Base-by-base conservation (phyloP, 2,113 vertebrate species). In the Ctenodactylus gundi region DNA sequence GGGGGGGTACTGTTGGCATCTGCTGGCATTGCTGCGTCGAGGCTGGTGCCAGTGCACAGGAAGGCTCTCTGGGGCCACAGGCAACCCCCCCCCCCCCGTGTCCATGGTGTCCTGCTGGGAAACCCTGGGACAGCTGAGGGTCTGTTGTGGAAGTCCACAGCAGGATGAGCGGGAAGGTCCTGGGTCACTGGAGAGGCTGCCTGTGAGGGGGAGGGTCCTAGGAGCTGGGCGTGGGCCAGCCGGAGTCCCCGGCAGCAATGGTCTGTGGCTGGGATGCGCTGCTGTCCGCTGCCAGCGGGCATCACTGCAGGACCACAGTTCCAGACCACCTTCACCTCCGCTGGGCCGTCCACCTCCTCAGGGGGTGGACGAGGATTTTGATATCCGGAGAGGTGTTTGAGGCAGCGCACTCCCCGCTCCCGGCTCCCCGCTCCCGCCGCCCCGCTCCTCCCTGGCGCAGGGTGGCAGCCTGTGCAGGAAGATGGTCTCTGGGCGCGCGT, bases 291-390 rank as follows among this genome's bases (percentile, higher is more conserved):
- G 49, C 20, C 34, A 13, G 51, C 1, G 9, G 53, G 7, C 34
- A 23, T 8, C 9, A 15, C n/a, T 15, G 31, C 4, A 18, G 17
- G 14, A 0, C 4, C 39, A 1, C 2, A 1, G 1, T 31, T 18
- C 51, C 18, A 31, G 21, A 25, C 51, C 4, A 55, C 44, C 11
- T 49, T 18, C 17, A 31, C 6, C 41, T 17, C 87, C 17, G 6
- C 62, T 76, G 23, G 46, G 27, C 6, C 23, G n/a, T n/a, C n/a
- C n/a, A n/a, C n/a, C n/a, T n/a, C n/a, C n/a, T n/a, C n/a, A n/a
- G n/a, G n/a, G n/a, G n/a, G n/a, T n/a, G n/a, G n/a, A n/a, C n/a
- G n/a, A n/a, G n/a, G n/a, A n/a, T n/a, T n/a, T n/a, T n/a, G n/a
- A n/a, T n/a, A n/a, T n/a, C n/a, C n/a, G n/a, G n/a, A n/a, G n/a